Evolutionary conservation across 2,113 vertebrate genomes (phyloP).

Genomic region (Camelus bactrianus): DNA sequence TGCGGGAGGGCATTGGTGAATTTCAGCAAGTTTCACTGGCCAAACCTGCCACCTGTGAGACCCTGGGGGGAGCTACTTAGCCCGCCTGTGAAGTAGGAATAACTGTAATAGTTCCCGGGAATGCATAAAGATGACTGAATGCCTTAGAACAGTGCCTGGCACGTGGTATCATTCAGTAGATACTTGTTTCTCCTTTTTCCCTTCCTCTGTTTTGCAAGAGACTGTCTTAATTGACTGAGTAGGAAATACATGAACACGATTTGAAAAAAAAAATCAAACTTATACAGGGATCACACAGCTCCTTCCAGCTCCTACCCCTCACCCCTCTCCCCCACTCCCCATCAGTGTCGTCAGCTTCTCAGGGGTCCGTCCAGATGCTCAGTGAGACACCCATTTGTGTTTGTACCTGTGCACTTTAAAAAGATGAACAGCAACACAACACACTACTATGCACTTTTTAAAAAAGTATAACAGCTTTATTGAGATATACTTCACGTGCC

Average conservation of each 20-base stretch:
- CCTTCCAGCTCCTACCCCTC: neutral
- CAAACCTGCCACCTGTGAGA: neutral
- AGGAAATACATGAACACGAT: neutral
- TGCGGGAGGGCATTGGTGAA: too few relatives aligned
- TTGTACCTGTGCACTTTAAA: neutral
- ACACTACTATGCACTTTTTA: neutral
- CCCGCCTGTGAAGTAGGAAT: neutral
- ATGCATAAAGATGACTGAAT: neutral
- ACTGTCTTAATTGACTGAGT: neutral
- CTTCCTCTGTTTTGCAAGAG: neutral
- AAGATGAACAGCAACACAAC: neutral
- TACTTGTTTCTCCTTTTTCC: neutral
- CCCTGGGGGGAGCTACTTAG: neutral
- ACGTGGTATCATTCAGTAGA: neutral
- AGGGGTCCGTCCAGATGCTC: neutral
- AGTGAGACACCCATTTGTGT: neutral
- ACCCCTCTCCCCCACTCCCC: accelerated
- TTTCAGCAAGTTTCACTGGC: neutral
- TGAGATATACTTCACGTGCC: neutral
- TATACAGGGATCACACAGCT: neutral
- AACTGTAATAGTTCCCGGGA: too few relatives aligned
- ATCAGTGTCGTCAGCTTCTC: neutral
- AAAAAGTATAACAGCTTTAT: neutral
- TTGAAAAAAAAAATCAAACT: neutral
- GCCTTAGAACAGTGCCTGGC: neutral